Conservation (phyloP, 2,113 vertebrate genomes). For the Charina bottae region DNA sequence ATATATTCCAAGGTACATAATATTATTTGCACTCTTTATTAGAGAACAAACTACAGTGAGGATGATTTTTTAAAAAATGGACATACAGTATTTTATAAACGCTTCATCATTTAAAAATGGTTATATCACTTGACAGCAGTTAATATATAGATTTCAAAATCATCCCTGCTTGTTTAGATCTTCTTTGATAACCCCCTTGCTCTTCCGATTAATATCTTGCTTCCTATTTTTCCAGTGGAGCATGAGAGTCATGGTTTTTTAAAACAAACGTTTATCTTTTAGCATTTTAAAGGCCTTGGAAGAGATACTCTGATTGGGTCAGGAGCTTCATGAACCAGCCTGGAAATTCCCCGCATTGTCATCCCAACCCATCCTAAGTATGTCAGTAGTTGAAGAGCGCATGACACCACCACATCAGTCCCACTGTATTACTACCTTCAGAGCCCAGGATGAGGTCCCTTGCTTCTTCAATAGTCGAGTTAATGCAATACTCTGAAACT, state of each 20-base stretch:
- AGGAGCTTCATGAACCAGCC: background rate
- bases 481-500: constrained; percentile 58
- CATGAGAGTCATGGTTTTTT: background rate
- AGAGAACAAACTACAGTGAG: background rate
- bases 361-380: background rate
- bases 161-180: background rate
- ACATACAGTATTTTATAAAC: no score
- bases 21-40: no score
- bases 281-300: background rate
- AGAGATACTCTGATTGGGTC: background rate
- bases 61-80: background rate
- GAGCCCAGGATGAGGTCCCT: constrained; percentile 52
- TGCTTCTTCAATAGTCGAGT: constrained; percentile 52
- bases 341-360: background rate
- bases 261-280: background rate
- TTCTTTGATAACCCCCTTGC: background rate
- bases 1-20: no score
- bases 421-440: background rate
- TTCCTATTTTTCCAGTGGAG: background rate
- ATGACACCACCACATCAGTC: background rate
- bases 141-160: constrained; percentile 1
- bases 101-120: background rate
- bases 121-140: background rate
- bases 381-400: background rate
- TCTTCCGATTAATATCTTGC: background rate